A percentile compares a stretch with the other conserved stretches of the same genome.
Conservation (phyloP, 1,140 invertebrate genomes). For the Sycophila sp. region DNA sequence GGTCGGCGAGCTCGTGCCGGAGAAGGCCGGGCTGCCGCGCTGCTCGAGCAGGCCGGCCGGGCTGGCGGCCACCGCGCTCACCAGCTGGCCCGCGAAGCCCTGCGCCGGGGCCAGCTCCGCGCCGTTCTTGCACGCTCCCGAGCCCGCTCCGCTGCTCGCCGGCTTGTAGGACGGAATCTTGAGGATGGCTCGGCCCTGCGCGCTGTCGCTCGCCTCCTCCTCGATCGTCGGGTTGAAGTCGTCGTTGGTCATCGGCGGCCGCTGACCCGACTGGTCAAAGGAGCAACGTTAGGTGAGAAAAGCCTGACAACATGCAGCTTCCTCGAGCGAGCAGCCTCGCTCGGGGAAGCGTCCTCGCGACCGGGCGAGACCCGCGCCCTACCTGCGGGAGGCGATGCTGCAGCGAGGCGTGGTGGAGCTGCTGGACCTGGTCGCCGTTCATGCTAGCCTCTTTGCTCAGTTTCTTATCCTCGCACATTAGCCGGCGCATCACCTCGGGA, state of each 20-base stretch:
- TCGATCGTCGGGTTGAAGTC: constrained; percentile 64
- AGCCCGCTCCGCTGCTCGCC: constrained; percentile 66
- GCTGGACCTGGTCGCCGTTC: constrained; percentile 56
- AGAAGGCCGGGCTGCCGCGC: constrained; percentile 62
- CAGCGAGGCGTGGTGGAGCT: constrained; percentile 47
- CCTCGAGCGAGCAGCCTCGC: too few species aligned
- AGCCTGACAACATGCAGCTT: too few species aligned
- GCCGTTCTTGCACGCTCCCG: constrained; percentile 71
- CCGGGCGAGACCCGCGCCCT: too few species aligned
- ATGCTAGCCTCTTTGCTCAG: constrained; percentile 63
- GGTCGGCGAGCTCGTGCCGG: constrained; percentile 62
- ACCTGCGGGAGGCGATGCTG: constrained; percentile 49
- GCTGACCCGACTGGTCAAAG: constrained; percentile 45
- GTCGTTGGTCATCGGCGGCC: constrained; percentile 61
- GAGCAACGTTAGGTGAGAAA: too few species aligned
- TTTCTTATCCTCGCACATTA: constrained; percentile 69
- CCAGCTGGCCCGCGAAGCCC: constrained; percentile 45
- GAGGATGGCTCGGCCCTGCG: constrained; percentile 77
- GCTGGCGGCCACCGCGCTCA: constrained; percentile 51
- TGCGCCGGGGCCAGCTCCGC: constrained; percentile 63
- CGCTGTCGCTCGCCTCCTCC: constrained; percentile 68
- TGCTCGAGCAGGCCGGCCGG: constrained; percentile 63
- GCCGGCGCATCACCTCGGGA: constrained; percentile 71
- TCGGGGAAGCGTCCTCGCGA: too few species aligned
- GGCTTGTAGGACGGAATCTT: constrained; percentile 94